Evolutionary conservation across 1,140 invertebrate species (phyloP).

Genomic region (Patella vulgata): DNA sequence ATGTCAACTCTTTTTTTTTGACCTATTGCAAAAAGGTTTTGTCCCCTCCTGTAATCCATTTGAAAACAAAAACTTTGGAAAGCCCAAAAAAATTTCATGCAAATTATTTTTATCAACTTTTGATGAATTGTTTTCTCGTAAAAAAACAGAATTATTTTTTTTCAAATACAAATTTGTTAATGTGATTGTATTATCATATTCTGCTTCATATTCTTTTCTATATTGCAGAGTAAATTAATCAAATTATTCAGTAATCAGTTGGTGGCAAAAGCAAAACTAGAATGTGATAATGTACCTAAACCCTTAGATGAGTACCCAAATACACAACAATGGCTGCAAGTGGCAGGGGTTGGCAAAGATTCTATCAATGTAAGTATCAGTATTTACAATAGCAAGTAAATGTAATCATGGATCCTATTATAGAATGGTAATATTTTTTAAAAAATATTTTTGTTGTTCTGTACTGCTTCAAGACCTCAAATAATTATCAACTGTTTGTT

Average conservation of each 20-base stretch:
- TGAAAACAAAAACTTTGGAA: too few relatives aligned
- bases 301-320: slow-evolving; percentile 72
- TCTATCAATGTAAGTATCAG: slow-evolving; percentile 74
- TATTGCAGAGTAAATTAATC: slow-evolving; percentile 87
- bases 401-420: too few relatives aligned
- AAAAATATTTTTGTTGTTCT: slow-evolving; percentile 18
- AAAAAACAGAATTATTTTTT: background rate
- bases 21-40: too few relatives aligned
- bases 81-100: too few relatives aligned
- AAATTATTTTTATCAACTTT: too few relatives aligned
- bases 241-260: slow-evolving; percentile 92
- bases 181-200: too few relatives aligned
- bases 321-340: slow-evolving; percentile 87
- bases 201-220: slow-evolving; percentile 1
- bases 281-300: slow-evolving; percentile 41
- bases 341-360: slow-evolving; percentile 82
- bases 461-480: background rate
- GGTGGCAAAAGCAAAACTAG: slow-evolving; percentile 81
- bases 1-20: too few relatives aligned
- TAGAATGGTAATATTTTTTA: too few relatives aligned
- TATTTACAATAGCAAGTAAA: slow-evolving; percentile 5
- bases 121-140: too few relatives aligned
- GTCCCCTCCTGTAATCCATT: too few relatives aligned
- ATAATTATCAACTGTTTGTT: too few relatives aligned
- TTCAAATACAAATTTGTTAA: too few relatives aligned